Evolutionary conservation across 1,140 invertebrate species (phyloP), one percentile per base, ranked within the genome.

Genomic region (Trialeurodes vaporariorum): DNA sequence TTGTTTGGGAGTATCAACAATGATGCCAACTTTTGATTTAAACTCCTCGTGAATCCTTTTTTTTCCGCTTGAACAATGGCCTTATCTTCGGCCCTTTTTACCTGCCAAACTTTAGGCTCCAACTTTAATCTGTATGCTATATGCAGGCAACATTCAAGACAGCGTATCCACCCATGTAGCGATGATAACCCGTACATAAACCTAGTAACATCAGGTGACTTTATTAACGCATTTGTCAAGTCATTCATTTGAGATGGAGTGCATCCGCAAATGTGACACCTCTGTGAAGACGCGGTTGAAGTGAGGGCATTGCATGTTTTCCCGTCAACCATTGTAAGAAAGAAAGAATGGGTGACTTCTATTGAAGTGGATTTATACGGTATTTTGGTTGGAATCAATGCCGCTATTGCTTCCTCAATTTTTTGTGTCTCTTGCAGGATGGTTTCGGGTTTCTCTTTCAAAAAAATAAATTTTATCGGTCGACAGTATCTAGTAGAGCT

Each of bases 401-500:
- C 59, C 25, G 68, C 71, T 63, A 72, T 68, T 71, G 74, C 68
- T 49, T 73, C 63, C 69, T 73, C 64, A 24, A 76, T 63, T 63
- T 70, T 68, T n/a, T 65, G 25, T 59, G 68, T 70, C 72, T 77
- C 71, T 58, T 72, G 62, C 17, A 70, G 63, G 65, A 71, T 75
- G 58, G 69, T 65, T 65, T 74, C 68, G 13, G 67, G 71, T 11
- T 69, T 70, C 69, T 76, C 73, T 65, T 74, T 73, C 22, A 73
- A 24, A 72, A 74, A 74, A 67, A 72, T 62, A 63, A 78, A 71
- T 71, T 69, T 66, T 21, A 77, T 74, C 13, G 71, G 74, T 27
- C 74, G 67, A 69, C 77, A 79, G 71, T 71, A 78, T 61, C 73
- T 63, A 23, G 75, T 68, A 9, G 75, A 79, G 23, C 75, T 77